These are phyloP conservation scores for Sinonovacula constricta DNA, from an alignment of 1,140 invertebrate species.

Conservation along the genomic window DNA sequence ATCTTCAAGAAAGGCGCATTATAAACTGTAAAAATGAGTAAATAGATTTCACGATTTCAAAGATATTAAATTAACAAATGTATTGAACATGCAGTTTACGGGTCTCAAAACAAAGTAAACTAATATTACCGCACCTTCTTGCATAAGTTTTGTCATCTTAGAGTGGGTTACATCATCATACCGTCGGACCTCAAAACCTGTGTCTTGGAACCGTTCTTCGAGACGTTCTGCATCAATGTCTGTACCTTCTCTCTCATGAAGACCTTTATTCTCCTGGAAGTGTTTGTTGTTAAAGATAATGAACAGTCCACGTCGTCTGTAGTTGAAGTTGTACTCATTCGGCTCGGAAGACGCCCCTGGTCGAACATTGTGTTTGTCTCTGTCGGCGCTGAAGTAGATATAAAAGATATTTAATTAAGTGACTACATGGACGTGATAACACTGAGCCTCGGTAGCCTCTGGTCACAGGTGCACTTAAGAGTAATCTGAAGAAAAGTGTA, in stretches of 20 bases:
- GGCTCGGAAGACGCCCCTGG: constrained; percentile 73
- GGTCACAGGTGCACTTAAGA: no score
- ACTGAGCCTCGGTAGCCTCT: no score
- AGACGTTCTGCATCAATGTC: constrained; percentile 82
- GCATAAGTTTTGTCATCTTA: constrained; percentile 84
- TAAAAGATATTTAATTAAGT: no score
- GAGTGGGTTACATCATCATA: constrained; percentile 83
- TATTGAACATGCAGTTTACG: no score
- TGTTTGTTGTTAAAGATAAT: constrained; percentile 94
- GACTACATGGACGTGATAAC: no score
- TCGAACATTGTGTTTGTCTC: constrained; percentile 61
- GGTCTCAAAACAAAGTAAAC: no score
- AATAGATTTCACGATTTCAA: no score
- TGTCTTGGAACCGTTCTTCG: constrained; percentile 82
- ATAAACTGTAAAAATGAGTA: no score
- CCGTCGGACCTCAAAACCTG: constrained; percentile 87
- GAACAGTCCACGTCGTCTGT: constrained; percentile 88
- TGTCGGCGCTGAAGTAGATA: constrained; percentile 70
- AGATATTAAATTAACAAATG: no score
- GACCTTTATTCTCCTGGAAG: constrained; percentile 78
- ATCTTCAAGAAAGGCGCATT: no score
- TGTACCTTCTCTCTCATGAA: constrained; percentile 85
- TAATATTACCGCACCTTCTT: no score
- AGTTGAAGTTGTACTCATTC: constrained; percentile 84
- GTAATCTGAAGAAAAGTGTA: no score